phyloP scores from a whole-genome alignment of 2,797 vertebrate genomes.

The Masticophis lateralis region DNA sequence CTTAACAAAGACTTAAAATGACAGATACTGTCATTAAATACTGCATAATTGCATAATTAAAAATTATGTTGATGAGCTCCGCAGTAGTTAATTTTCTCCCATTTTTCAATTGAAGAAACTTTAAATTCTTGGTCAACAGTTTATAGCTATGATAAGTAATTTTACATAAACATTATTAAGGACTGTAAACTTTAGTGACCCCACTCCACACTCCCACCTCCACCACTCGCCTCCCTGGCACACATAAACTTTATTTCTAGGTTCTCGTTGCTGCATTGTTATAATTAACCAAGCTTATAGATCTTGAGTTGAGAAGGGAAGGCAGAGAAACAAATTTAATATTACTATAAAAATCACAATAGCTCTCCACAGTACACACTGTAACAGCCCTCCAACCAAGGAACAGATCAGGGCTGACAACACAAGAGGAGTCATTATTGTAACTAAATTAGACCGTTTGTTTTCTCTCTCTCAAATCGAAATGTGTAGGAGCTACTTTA shows the following conservation, averaged over 20 bases:
- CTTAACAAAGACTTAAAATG: conserved; percentile 42
- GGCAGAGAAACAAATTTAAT: conserved; percentile 54
- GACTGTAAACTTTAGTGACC: conserved; percentile 64
- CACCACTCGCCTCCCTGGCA: not conserved
- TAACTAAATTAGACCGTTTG: conserved; percentile 82
- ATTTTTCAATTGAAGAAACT: conserved; percentile 22
- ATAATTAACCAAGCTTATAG: conserved; percentile 55
- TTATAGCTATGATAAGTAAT: conserved; percentile 62
- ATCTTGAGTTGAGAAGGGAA: conserved; percentile 57
- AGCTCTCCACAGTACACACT: conserved; percentile 46
- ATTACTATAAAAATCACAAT: conserved; percentile 68
- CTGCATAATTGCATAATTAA: conserved; percentile 67
- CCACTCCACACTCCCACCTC: conserved; percentile 18
- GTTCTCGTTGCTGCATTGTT: conserved; percentile 44
- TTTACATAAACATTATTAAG: conserved; percentile 59
- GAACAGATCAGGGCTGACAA: conserved; percentile 64
- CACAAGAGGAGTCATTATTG: conserved; percentile 76
- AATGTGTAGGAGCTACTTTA: conserved; percentile 80
- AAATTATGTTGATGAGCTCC: conserved; percentile 43
- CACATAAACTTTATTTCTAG: conserved; percentile 18
- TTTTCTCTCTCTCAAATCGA: conserved; percentile 79
- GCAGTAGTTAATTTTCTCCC: not conserved
- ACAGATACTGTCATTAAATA: conserved; percentile 35
- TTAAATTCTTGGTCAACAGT: conserved; percentile 61
- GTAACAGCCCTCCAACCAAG: conserved; percentile 58